phyloP scores from a whole-genome alignment of 2,113 vertebrate genomes.

The Panthera tigris region DNA sequence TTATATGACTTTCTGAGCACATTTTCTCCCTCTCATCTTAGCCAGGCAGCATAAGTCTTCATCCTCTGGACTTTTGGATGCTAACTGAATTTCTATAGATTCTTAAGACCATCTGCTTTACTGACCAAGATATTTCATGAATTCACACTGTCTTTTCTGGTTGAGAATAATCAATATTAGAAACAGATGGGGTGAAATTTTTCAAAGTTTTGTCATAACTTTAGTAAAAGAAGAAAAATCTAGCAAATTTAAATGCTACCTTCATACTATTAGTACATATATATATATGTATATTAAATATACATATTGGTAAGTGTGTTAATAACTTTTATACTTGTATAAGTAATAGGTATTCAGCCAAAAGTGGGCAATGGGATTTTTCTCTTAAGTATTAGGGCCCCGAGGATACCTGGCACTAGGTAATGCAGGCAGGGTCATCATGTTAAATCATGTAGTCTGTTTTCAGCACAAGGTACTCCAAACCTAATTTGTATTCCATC shows the following conservation, averaged over 20 bases:
- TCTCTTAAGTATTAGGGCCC: background rate
- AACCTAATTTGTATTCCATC: background rate
- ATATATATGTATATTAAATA: background rate
- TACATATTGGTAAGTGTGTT: background rate
- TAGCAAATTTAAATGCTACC: constrained; percentile 59
- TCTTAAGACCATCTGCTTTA: constrained; percentile 73
- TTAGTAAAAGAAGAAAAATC: constrained; percentile 65
- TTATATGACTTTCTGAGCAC: constrained; percentile 53
- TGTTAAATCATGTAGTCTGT: background rate
- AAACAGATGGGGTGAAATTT: constrained; percentile 79
- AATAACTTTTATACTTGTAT: background rate
- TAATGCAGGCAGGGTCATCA: background rate
- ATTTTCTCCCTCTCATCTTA: constrained; percentile 47
- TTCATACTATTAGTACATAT: background rate
- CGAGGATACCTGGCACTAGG: background rate
- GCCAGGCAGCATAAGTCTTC: constrained; percentile 50
- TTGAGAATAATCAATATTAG: constrained; percentile 75
- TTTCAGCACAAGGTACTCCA: background rate
- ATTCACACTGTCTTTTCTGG: constrained; percentile 75
- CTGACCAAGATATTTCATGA: constrained; percentile 77
- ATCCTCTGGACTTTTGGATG: constrained; percentile 58
- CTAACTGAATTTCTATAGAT: constrained; percentile 70
- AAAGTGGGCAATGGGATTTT: background rate
- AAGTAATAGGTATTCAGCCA: constrained; percentile 2
- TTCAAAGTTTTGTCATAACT: constrained; percentile 63